Base-by-base conservation (phyloP, 2,113 vertebrate genomes). In the Turdus rufiventris region DNA sequence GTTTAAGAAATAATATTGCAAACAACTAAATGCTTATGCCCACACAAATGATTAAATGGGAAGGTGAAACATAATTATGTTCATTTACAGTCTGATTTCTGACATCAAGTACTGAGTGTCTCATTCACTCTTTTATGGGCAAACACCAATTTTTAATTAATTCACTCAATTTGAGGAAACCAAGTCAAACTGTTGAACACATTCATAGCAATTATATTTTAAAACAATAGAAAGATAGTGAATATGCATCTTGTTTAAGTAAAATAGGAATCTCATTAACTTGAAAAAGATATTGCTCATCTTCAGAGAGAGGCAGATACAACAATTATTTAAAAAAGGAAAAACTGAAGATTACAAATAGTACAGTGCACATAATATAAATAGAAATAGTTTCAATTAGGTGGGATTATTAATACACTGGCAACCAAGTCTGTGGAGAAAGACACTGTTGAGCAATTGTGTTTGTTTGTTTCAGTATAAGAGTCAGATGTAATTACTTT, bases 61-160 rank as follows among this genome's bases (percentile, higher is more conserved):
- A 95, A 96, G 84, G 89, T 96, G 86, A 96, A 97, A 96, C 63
- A 92, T 57, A 91, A 90, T 88, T 94, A 90, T 82, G 74, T 88
- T 95, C 65, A 91, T 81, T 96, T 91, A 78, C 56, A 88, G 85
- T 90, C 94, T 84, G 80, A 84, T 91, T 88, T 95, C 88, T 90
- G 67, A 91, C 77, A 96, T 76, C 85, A 90, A 95, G 92, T 48
- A 82, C 54, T 86, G 47, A 86, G 51, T 86, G 50, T 92, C 53
- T 94, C 86, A 63, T 91, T 89, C 75, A 60, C 24, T 94, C 65
- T 88, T 95, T 88, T 86, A 91, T 50, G 71, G 82, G 68, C 65
- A 96, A 93, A 82, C 78, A 91, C 73, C 62, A 83, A 40, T 89
- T 89, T 70, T 93, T 94, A 94, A 95, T 95, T 96, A 94, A 88